Base-by-base conservation (phyloP, 2,888 invertebrate species). In the Epistrophe eligans region DNA sequence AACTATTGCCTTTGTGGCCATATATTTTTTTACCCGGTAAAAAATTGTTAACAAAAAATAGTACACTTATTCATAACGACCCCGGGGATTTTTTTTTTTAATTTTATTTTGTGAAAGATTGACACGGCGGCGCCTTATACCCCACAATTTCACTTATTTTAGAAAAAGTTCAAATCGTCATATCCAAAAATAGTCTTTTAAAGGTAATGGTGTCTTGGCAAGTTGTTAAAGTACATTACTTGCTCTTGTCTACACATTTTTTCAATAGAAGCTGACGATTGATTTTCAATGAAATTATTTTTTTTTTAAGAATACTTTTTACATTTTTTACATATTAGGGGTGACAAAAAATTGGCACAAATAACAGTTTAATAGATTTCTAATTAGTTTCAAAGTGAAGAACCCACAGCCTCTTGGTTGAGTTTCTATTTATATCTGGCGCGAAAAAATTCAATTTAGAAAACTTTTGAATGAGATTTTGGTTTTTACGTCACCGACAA, bases 351-450 rank as follows among this genome's bases (percentile, higher is more conserved):
- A 19, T 67, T 67, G 67, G 67, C 67, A 67, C 67, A 50, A 48
- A 35, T 7, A 66, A 48, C 15, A 15, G 4, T 50, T 50, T 11
- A 50, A 40, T 62, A n/a, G 45, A 62, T 62, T 5, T 15, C 15
- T 15, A 50, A 67, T 38, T 19, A 19, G 67, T 66, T 15, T 35
- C 32, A 48, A 64, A 60, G 19, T 19, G 24, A 40, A 60, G 45
- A 28, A 45, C 45, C 55, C 32, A 64, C 50, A 58, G 40, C 72
- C 45, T 45, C 32, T 67, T 84, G 76, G 60, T 60, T 58, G 45
- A 52, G 66, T 76, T 72, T 72, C 57, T 84, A 79, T 66, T 58
- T 71, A 76, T 84, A 84, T 64, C 62, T 50, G 40, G 43, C 64
- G 62, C 58, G 43, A 58, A 50, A 71, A 79, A 62, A 79, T 58